These are phyloP conservation scores for Syrista parreyssii DNA, from an alignment of 2,888 invertebrate genomes.

Conservation along the genomic window DNA sequence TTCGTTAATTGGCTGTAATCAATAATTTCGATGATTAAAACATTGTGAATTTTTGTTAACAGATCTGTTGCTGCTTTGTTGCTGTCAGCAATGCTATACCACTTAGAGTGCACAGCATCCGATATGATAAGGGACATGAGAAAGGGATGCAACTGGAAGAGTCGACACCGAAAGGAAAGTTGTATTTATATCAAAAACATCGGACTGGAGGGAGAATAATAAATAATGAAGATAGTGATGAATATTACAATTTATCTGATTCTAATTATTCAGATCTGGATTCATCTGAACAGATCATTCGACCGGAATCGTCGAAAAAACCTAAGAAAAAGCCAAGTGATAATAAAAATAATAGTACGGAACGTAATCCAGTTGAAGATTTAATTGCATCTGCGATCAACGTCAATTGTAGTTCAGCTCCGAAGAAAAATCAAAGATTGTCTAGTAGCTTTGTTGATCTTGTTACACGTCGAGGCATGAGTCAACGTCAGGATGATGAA, in stretches of 20 bases:
- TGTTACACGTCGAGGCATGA: not conserved
- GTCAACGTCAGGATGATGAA: slow-evolving; percentile 6
- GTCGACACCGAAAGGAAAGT: not conserved
- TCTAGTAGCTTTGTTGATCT: slow-evolving; percentile 25
- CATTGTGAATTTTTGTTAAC: not conserved
- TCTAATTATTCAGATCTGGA: not conserved
- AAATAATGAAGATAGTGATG: not conserved
- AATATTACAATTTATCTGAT: not conserved
- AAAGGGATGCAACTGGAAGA: not conserved
- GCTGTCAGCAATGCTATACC: not conserved
- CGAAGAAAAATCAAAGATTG: slow-evolving; percentile 18
- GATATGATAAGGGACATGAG: not conserved
- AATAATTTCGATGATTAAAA: not conserved
- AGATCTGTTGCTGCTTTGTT: not conserved
- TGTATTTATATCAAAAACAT: not conserved
- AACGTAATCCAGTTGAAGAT: not conserved
- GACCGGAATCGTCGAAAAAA: not conserved
- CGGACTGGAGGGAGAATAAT: rapidly evolving
- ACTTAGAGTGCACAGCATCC: not conserved
- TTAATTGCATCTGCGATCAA: not conserved
- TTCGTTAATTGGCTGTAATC: not conserved
- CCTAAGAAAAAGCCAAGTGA: not conserved
- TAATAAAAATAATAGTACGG: not conserved
- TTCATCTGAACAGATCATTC: not conserved
- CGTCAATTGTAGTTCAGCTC: not conserved